These are phyloP conservation scores for Lacanobia oleracea DNA, from an alignment of 2,888 invertebrate species.

Conservation along the genomic window DNA sequence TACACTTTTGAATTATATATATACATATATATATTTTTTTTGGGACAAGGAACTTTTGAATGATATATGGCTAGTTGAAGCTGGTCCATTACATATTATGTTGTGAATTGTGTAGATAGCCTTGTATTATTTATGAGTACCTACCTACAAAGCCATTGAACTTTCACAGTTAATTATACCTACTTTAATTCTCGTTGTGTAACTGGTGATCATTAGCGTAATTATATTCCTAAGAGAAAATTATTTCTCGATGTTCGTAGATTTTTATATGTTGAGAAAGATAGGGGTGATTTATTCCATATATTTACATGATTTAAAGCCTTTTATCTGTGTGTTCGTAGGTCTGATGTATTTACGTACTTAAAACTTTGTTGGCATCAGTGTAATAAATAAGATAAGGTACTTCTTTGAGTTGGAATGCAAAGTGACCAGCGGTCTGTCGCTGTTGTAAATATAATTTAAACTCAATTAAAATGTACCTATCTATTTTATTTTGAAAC, in stretches of 20 bases:
- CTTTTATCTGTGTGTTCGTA: conserved; percentile 18
- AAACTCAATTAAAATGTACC: conserved; percentile 10
- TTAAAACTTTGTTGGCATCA: conserved; percentile 23
- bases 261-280: conserved; percentile 33
- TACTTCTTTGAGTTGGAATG: conserved; percentile 11
- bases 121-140: conserved; percentile 7
- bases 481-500: neutral
- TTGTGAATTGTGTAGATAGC: neutral
- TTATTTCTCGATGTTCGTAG: conserved; percentile 26
- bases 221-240: conserved; percentile 30
- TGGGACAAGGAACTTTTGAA: too few species aligned
- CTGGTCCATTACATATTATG: neutral
- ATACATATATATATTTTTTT: too few species aligned
- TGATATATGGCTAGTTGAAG: too few species aligned
- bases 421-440: conserved; percentile 22
- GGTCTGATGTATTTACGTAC: conserved; percentile 17
- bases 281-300: conserved; percentile 50
- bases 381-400: conserved; percentile 37
- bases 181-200: conserved; percentile 22
- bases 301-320: conserved; percentile 39
- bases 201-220: conserved; percentile 28
- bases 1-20: too few species aligned
- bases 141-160: conserved; percentile 22
- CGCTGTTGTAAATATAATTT: conserved; percentile 4
- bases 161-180: conserved; percentile 24